phyloP scores from a whole-genome alignment of 1,140 invertebrate species.

The Laupala kohalensis region DNA sequence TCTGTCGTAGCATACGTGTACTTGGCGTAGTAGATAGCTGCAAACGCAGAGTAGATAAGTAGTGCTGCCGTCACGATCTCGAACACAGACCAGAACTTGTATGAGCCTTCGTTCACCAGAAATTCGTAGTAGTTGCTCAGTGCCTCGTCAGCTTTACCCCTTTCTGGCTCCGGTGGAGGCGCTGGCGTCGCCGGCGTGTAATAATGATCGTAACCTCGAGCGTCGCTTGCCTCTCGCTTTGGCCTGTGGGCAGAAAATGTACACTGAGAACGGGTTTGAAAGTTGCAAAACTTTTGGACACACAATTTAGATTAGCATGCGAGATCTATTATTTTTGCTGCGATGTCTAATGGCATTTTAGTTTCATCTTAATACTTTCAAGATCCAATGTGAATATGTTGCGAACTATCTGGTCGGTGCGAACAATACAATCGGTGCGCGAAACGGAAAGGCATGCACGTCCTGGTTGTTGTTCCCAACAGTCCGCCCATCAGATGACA shows the following conservation, averaged over 20 bases:
- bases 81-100: conserved; percentile 76
- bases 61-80: conserved; percentile 63
- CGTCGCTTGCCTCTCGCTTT: background rate
- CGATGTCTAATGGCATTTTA: too few relatives aligned
- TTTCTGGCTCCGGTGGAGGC: background rate
- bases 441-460: too few relatives aligned
- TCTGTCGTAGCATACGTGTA: conserved; percentile 62
- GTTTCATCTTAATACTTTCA: too few relatives aligned
- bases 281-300: too few relatives aligned
- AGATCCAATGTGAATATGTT: too few relatives aligned
- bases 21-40: conserved; percentile 72
- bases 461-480: too few relatives aligned
- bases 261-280: background rate
- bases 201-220: background rate
- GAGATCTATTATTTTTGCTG: too few relatives aligned
- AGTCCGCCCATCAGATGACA: too few relatives aligned
- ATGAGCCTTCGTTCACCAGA: conserved; percentile 69
- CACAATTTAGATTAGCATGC: too few relatives aligned
- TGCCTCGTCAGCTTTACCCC: background rate
- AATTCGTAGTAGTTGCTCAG: conserved; percentile 59
- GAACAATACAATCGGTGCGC: too few relatives aligned
- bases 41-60: conserved; percentile 66
- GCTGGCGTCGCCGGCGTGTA: background rate
- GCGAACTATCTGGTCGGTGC: too few relatives aligned
- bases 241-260: background rate